A percentile compares a stretch with the other conserved stretches of the same genome.
Conservation (phyloP, 2,888 invertebrate species). For the Cryptophagus acutangulus region DNA sequence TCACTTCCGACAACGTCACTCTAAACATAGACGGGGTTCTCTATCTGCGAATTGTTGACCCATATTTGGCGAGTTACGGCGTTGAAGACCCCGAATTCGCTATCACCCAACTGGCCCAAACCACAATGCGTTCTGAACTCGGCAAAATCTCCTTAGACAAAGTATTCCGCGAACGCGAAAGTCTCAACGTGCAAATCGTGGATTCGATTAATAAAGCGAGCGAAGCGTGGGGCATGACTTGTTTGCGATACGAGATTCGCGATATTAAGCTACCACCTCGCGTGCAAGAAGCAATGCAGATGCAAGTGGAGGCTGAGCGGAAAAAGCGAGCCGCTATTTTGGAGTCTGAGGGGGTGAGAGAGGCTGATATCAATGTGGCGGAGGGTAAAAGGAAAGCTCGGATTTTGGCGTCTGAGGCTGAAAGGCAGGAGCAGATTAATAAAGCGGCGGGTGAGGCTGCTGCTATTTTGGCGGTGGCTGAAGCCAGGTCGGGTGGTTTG, state of each 20-base stretch:
- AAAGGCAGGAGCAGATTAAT: slow-evolving; percentile 90
- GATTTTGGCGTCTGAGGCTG: slow-evolving; percentile 92
- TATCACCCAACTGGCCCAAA: slow-evolving; percentile 97
- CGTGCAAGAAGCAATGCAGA: slow-evolving; percentile 99
- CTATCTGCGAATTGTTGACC: slow-evolving; percentile 88
- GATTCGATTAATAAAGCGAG: slow-evolving; percentile 97
- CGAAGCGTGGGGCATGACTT: slow-evolving; percentile 96
- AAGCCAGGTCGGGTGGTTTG: slow-evolving; percentile 83
- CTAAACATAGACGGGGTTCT: slow-evolving; percentile 95
- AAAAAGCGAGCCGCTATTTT: slow-evolving; percentile 94
- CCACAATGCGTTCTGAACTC: slow-evolving; percentile 98
- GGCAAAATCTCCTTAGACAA: slow-evolving; percentile 96
- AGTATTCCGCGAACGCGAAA: slow-evolving; percentile 94
- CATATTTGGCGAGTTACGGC: slow-evolving; percentile 93
- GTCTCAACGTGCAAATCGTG: slow-evolving; percentile 90
- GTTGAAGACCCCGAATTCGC: slow-evolving; percentile 99
- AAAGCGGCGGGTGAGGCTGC: slow-evolving; percentile 88
- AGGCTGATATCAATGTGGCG: slow-evolving; percentile 94
- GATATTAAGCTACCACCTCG: slow-evolving; percentile 84
- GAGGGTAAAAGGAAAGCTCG: slow-evolving; percentile 90
- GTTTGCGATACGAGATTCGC: slow-evolving; percentile 91
- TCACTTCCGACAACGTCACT: slow-evolving; percentile 96
- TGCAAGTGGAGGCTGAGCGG: slow-evolving; percentile 99
- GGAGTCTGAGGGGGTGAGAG: slow-evolving; percentile 91
- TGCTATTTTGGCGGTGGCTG: slow-evolving; percentile 85